Evolutionary conservation across 1,140 invertebrate species (phyloP), one percentile per base, ranked within the genome.

Genomic region (Apis florea): DNA sequence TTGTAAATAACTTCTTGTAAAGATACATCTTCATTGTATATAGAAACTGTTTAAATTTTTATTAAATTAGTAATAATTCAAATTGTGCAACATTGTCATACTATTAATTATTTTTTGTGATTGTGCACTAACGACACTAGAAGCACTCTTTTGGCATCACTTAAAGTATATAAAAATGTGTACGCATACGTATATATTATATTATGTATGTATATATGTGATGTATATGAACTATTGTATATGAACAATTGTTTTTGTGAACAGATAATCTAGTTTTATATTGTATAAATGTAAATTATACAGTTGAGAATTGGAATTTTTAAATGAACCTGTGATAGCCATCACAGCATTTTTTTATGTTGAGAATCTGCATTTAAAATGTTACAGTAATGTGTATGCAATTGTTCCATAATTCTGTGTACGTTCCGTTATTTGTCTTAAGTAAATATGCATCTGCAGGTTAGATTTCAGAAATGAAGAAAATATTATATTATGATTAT

Each of bases 1-100:
- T 93, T 93, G 92, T 93, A 93, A 92, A 93, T 93, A 93, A 93
- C 90, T 91, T 93, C 93, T 93, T 91, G 91, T 93, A 92, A 90
- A 93, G 88, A 90, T 90, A 85, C 87, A 92, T 86, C 85, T 87
- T 87, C 87, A 79, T 89, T 92, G 92, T 92, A 92, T 92, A 92
- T 86, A 89, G 86, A 81, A 91, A 89, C 85, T 89, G 88, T 92
- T 91, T 89, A 91, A 91, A 91, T 89, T 91, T 93, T 92, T 93
- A 92, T 91, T 89, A 90, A 90, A 89, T 81, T 91, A 92, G 87
- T 85, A 72, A 89, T 90, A 89, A 88, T 90, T 86, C 77, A 86
- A 86, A 86, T 89, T 77, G 88, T 92, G 88, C 89, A 90, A 92
- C 84, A 90, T 92, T 66, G 74, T 87, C 86, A 90, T 88, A 89